These are phyloP conservation scores for Cephalopholis sonnerati DNA, from an alignment of 2,113 vertebrate genomes.

Conservation along the genomic window DNA sequence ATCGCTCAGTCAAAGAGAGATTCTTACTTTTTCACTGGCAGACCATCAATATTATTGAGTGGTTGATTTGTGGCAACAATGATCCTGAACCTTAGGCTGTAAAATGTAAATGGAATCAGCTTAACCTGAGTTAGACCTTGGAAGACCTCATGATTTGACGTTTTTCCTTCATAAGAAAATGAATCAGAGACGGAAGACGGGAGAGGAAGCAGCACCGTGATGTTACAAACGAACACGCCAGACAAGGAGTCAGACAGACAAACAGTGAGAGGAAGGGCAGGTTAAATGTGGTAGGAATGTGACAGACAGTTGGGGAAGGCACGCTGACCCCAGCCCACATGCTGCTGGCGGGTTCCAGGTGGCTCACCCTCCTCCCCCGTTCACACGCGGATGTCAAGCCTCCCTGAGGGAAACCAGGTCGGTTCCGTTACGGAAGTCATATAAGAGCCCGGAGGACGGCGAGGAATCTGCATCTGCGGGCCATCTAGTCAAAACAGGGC, in stretches of 20 bases:
- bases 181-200: conserved; percentile 16
- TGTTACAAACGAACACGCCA: conserved; percentile 43
- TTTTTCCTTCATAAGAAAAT: conserved; percentile 3
- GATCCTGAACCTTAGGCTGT: background rate
- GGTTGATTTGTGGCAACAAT: background rate
- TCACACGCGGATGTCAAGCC: conserved; percentile 77
- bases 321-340: conserved; percentile 58
- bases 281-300: conserved; percentile 77
- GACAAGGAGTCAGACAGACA: conserved; percentile 68
- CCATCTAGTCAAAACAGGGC: conserved; percentile 80
- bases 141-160: conserved; percentile 1
- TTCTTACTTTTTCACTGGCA: conserved; percentile 17
- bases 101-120: background rate
- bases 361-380: conserved; percentile 60
- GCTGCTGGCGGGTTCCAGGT: conserved; percentile 55
- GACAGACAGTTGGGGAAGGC: conserved; percentile 70
- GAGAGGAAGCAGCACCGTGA: conserved; percentile 31
- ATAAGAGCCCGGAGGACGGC: conserved; percentile 50
- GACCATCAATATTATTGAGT: background rate
- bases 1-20: conserved; percentile 16
- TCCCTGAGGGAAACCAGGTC: conserved; percentile 71
- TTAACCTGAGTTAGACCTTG: conserved; percentile 25
- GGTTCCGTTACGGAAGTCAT: conserved; percentile 71
- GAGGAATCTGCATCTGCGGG: conserved; percentile 66
- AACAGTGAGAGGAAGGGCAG: conserved; percentile 65